Evolutionary conservation across 2,888 invertebrate genomes (phyloP).

Genomic region (Phyllotreta striolata): DNA sequence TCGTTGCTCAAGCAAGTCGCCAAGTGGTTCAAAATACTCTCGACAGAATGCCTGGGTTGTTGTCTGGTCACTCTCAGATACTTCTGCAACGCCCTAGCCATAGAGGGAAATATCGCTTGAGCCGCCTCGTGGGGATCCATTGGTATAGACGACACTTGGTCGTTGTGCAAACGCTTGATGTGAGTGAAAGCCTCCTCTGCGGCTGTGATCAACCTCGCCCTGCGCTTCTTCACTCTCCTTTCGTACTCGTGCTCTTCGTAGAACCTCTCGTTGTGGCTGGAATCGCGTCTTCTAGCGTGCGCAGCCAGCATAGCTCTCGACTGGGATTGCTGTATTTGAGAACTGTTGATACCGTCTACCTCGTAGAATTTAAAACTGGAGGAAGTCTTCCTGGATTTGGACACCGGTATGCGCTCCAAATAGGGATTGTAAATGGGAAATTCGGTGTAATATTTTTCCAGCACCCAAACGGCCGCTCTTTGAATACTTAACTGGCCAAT

Average conservation of each 20-base stretch:
- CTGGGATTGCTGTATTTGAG: conserved; percentile 73
- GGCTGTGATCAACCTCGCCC: conserved; percentile 89
- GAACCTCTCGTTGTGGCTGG: conserved; percentile 96
- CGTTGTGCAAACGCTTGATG: conserved; percentile 82
- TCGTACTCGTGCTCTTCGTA: conserved; percentile 99
- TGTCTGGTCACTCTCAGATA: conserved; percentile 94
- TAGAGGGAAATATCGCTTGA: conserved; percentile 95
- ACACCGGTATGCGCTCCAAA: conserved; percentile 87
- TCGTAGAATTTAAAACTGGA: conserved; percentile 97
- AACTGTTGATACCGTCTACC: conserved; percentile 80
- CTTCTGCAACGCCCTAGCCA: conserved; percentile 95
- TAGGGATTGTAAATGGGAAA: conserved; percentile 98
- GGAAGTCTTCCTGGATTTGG: conserved; percentile 80
- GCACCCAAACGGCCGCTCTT: conserved; percentile 91
- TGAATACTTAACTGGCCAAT: conserved; percentile 93
- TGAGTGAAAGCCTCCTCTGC: conserved; percentile 99
- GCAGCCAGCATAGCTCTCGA: conserved; percentile 75
- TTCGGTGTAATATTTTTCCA: conserved; percentile 95
- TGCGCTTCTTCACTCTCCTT: conserved; percentile 87
- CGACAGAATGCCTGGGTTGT: conserved; percentile 94
- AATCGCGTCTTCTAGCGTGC: conserved; percentile 84
- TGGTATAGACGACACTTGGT: conserved; percentile 79
- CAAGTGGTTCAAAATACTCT: conserved; percentile 89
- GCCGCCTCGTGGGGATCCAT: conserved; percentile 97
- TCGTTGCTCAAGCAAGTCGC: conserved; percentile 93